Evolutionary conservation across 1,140 invertebrate species (phyloP).

Genomic region (Diorhabda elongata): DNA sequence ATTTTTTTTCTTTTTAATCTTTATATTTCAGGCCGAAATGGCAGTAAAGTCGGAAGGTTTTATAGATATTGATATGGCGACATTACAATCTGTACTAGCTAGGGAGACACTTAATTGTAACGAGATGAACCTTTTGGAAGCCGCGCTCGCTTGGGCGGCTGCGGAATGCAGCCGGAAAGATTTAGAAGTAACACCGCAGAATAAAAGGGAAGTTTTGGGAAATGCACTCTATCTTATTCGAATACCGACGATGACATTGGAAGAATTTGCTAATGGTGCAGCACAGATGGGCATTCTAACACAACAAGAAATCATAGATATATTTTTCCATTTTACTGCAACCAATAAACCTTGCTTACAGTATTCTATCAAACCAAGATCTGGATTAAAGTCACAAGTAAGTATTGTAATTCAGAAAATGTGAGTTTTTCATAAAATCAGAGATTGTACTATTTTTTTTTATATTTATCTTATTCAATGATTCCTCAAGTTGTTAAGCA

Average conservation of each 20-base stretch:
- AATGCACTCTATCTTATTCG: slow-evolving; percentile 79
- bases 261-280: slow-evolving; percentile 87
- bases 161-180: slow-evolving; percentile 79
- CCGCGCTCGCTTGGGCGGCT: slow-evolving; percentile 83
- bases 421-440: no score
- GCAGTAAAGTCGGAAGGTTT: slow-evolving; percentile 89
- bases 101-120: slow-evolving; percentile 88
- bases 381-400: slow-evolving; percentile 85
- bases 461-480: no score
- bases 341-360: slow-evolving; percentile 74
- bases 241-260: slow-evolving; percentile 84
- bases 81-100: slow-evolving; percentile 79
- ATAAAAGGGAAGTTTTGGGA: slow-evolving; percentile 62
- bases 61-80: slow-evolving; percentile 85
- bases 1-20: neutral
- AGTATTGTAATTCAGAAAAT: slow-evolving; percentile 11
- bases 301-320: slow-evolving; percentile 85
- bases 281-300: slow-evolving; percentile 85
- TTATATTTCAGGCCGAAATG: slow-evolving; percentile 78
- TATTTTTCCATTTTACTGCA: slow-evolving; percentile 86
- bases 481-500: no score
- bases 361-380: slow-evolving; percentile 75
- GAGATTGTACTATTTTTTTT: no score
- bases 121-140: slow-evolving; percentile 84
- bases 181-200: slow-evolving; percentile 67